These are phyloP conservation scores for Pocillopora verrucosa DNA, from an alignment of 64 coral and sea anemone genomes.

Conservation along the genomic window DNA sequence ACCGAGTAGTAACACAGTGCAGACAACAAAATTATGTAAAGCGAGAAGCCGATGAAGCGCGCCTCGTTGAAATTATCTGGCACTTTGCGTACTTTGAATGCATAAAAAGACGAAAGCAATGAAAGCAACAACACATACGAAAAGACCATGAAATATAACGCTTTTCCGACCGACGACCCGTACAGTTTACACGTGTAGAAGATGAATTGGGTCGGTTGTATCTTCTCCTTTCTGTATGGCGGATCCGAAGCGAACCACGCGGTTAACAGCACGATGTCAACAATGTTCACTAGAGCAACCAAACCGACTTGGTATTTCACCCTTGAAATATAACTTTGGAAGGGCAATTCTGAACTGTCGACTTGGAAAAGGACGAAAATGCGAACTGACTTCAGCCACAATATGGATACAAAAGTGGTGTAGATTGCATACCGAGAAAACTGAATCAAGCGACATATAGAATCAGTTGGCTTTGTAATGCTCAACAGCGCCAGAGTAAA, in stretches of 20 bases:
- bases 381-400: neutral
- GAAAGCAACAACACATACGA: conserved; percentile 23
- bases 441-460: conserved; percentile 8
- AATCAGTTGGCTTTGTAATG: conserved; percentile 1
- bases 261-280: neutral
- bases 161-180: neutral
- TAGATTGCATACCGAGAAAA: conserved; percentile 7
- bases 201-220: conserved; percentile 8
- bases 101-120: conserved; percentile 42
- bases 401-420: neutral
- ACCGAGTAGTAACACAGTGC: conserved; percentile 27
- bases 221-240: neutral
- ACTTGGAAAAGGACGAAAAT: neutral
- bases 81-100: conserved; percentile 41
- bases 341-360: neutral
- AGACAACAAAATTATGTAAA: conserved; percentile 46
- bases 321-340: neutral
- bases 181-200: conserved; percentile 36
- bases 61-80: conserved; percentile 61
- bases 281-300: conserved; percentile 16
- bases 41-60: conserved; percentile 53
- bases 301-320: conserved; percentile 10
- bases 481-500: neutral
- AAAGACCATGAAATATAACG: neutral
- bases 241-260: conserved; percentile 29